phyloP scores from a whole-genome alignment of 2,888 invertebrate genomes.

The Strigamia crassipes region DNA sequence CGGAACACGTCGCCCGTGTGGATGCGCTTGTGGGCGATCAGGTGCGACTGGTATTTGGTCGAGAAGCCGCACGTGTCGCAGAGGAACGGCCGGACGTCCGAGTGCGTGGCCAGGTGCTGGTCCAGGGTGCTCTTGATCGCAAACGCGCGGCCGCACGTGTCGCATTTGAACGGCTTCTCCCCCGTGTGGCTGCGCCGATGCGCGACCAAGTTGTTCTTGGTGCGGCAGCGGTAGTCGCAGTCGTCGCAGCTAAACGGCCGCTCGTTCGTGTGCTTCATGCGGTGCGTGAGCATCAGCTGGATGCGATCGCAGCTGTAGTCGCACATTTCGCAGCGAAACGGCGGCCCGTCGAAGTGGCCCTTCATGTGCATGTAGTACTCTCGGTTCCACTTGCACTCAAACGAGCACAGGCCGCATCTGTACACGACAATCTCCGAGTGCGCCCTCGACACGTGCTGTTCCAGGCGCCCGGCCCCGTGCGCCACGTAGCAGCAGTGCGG shows the following conservation, averaged over 20 bases:
- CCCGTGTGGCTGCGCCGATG: slow-evolving; percentile 67
- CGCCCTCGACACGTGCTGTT: slow-evolving; percentile 64
- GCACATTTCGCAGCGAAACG: slow-evolving; percentile 69
- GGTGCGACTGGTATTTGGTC: slow-evolving; percentile 70
- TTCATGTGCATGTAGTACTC: slow-evolving; percentile 68
- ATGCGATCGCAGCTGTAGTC: slow-evolving; percentile 62
- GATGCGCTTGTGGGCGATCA: slow-evolving; percentile 69
- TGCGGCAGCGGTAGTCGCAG: slow-evolving; percentile 66
- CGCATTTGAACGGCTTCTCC: slow-evolving; percentile 65
- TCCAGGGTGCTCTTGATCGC: slow-evolving; percentile 66
- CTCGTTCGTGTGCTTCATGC: slow-evolving; percentile 64
- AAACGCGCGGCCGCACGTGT: slow-evolving; percentile 66
- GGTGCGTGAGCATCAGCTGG: slow-evolving; percentile 66
- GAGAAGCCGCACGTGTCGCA: slow-evolving; percentile 72
- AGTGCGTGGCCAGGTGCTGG: slow-evolving; percentile 66
- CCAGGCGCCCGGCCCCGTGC: slow-evolving; percentile 62
- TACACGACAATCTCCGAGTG: slow-evolving; percentile 67
- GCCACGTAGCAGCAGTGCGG: slow-evolving; percentile 65
- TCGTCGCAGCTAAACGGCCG: slow-evolving; percentile 62
- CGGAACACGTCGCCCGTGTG: slow-evolving; percentile 68
- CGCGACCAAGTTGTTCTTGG: slow-evolving; percentile 65
- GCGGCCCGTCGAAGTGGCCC: slow-evolving; percentile 67
- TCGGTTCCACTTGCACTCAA: slow-evolving; percentile 67
- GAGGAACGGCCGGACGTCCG: slow-evolving; percentile 65
- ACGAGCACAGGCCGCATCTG: slow-evolving; percentile 68